Evolutionary conservation across 1,140 invertebrate species (phyloP).

Genomic region (Brachionus asplanchnoidis): DNA sequence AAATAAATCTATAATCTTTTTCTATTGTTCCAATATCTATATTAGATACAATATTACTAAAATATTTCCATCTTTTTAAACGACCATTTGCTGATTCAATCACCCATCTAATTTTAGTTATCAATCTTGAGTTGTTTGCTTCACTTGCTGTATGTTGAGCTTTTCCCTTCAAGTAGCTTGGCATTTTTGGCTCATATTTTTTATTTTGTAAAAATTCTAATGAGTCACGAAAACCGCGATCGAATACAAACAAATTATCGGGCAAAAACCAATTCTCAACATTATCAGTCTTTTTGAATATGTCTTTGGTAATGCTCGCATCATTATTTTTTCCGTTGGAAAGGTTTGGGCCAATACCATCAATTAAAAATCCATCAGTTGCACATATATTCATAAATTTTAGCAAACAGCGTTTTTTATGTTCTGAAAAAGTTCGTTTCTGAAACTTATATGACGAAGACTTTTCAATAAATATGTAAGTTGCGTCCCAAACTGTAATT

Average conservation of each 20-base stretch:
- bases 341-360: background rate
- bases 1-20: background rate
- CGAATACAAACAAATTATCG: background rate
- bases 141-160: constrained; percentile 48
- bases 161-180: constrained; percentile 45
- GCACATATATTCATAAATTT: background rate
- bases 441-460: background rate
- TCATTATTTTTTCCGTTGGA: background rate
- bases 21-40: background rate
- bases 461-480: background rate
- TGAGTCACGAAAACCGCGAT: background rate
- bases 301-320: background rate
- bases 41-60: constrained; percentile 9
- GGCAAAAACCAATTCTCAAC: background rate
- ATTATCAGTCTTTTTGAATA: background rate
- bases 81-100: constrained; percentile 52
- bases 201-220: background rate
- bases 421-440: background rate
- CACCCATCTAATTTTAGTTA: constrained; percentile 52
- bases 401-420: background rate
- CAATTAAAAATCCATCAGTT: background rate
- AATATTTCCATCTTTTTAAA: constrained; percentile 48
- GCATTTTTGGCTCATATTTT: background rate
- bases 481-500: background rate
- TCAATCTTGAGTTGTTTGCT: constrained; percentile 49